These are phyloP conservation scores for Dipodomys spectabilis DNA, from an alignment of 2,113 vertebrate species.

Conservation along the genomic window DNA sequence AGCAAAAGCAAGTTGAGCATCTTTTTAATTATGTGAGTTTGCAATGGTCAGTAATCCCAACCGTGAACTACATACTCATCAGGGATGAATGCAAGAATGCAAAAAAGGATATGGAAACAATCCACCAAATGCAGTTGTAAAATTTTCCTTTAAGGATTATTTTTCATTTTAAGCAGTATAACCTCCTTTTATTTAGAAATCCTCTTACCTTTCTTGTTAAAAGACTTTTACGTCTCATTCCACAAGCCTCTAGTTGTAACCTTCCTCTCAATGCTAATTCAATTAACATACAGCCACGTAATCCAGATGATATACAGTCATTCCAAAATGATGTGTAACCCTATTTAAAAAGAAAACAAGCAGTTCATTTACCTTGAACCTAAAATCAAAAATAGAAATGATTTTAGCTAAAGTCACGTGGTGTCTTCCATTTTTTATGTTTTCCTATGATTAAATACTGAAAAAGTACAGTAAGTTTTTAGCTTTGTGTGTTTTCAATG, in stretches of 20 bases:
- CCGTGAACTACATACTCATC: constrained; percentile 2
- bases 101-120: constrained; percentile 30
- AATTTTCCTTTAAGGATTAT: constrained; percentile 47
- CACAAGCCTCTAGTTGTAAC: constrained; percentile 94
- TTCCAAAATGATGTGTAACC: constrained; percentile 99
- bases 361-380: constrained; percentile 51
- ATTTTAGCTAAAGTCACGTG: constrained; percentile 15
- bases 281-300: constrained; percentile 97
- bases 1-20: constrained; percentile 2
- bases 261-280: constrained; percentile 95
- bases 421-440: neutral
- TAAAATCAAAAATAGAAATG: constrained; percentile 50
- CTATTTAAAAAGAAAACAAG: constrained; percentile 83
- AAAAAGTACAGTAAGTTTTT: constrained; percentile 50
- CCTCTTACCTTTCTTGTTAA: constrained; percentile 94
- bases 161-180: constrained; percentile 1
- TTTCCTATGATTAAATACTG: constrained; percentile 20
- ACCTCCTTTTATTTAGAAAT: constrained; percentile 26
- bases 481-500: neutral
- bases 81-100: constrained; percentile 38
- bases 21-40: neutral
- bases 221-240: constrained; percentile 96
- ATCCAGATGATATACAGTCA: constrained; percentile 97
- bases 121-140: constrained; percentile 47
- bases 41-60: neutral